Evolutionary conservation across 2,113 vertebrate genomes (phyloP), one percentile per base, ranked within the genome.

Genomic region (Leuciscus idus): DNA sequence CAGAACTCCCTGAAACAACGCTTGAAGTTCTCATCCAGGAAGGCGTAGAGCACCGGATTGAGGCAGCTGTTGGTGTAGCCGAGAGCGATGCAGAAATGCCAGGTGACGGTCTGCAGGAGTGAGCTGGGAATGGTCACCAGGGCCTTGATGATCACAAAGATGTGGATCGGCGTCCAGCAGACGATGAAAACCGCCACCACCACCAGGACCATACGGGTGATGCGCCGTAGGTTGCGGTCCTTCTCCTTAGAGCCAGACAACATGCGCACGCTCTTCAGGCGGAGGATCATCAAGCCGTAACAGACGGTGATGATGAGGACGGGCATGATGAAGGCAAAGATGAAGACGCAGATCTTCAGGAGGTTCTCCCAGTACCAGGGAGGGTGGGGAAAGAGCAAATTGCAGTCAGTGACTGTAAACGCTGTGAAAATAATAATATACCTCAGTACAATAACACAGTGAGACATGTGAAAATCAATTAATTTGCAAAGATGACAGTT

Each of bases 41-140:
- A 99, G 12, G 98, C 98, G 12, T 99, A 99, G 66, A 99, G 98
- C 83, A 99, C 97, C 0, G 98, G 98, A 91, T 99, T 99, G 89
- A 99, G 96, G 91, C 98, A 99, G 94, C 98, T 99, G 95, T 99
- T 99, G 86, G 97, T 98, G 91, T 99, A 99, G 83, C 98, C 98
- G 84, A 99, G 94, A 39, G 98, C 96, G 70, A 99, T 99, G 93
- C 98, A 99, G 93, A 99, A 98, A 92, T 99, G 98, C 98, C 98
- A 99, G 86, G 98, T 98, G 80, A 99, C 96, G 0, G 97, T 97
- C 92, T 98, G 97, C 86, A 99, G 95, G 2, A 96, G 97, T 30
- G 97, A 98, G 95, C 93, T 96, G 77, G 97, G 97, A 86, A 99
- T 96, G 55, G 95, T 97, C 81, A 99, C 93, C 92, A 99, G 94